Conservation (phyloP, 2,797 vertebrate species). For the Odontamblyopus rebecca region DNA sequence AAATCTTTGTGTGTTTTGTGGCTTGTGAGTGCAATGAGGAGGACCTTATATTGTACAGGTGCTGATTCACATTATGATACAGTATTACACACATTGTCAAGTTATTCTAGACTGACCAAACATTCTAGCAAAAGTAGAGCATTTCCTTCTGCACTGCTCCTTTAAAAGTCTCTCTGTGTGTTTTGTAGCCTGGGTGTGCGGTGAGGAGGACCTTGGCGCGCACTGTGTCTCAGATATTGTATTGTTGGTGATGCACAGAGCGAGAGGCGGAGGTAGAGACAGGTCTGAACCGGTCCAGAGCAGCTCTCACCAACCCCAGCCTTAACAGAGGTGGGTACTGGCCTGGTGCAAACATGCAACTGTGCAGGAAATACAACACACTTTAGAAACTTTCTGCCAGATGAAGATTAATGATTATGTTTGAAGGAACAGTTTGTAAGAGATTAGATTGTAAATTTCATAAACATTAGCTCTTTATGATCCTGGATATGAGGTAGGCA, state of each 20-base stretch:
- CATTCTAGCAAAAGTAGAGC: background rate
- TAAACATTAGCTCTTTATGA: too few relatives aligned
- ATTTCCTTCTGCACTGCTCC: background rate
- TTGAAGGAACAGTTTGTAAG: too few relatives aligned
- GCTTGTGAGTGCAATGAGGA: too few relatives aligned
- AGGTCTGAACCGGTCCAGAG: slow-evolving; percentile 12
- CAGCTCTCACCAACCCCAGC: background rate
- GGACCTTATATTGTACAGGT: too few relatives aligned
- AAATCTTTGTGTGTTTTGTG: too few relatives aligned
- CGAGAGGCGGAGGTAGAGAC: slow-evolving; percentile 9
- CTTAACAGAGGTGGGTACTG: background rate
- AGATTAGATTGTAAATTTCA: too few relatives aligned
- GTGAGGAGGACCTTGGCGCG: slow-evolving; percentile 3
- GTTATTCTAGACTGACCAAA: background rate
- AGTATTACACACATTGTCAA: too few relatives aligned
- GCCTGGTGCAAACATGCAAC: background rate
- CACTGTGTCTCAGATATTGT: background rate
- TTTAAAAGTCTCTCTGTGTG: background rate
- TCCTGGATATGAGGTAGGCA: too few relatives aligned
- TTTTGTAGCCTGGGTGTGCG: background rate
- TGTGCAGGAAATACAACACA: background rate
- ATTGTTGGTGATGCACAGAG: slow-evolving; percentile 1
- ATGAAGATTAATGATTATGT: background rate
- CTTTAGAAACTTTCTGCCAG: background rate
- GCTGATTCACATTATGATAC: too few relatives aligned